These are phyloP conservation scores for Gadopsis marmoratus DNA, from an alignment of 2,797 vertebrate species.

Conservation along the genomic window DNA sequence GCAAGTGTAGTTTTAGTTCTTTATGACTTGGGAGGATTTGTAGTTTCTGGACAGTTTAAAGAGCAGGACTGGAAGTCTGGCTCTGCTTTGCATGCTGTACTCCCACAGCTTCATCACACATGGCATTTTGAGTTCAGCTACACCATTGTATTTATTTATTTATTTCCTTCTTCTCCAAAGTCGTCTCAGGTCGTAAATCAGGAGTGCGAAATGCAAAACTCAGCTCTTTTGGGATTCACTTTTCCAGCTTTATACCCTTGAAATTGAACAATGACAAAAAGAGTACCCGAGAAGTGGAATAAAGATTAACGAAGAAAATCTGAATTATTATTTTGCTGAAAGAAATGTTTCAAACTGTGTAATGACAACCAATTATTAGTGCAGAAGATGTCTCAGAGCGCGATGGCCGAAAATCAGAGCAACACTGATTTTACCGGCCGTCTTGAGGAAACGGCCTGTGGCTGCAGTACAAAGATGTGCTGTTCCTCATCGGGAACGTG, in stretches of 20 bases:
- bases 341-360: background rate
- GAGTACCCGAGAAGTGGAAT: background rate
- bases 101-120: constrained; percentile 35
- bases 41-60: constrained; percentile 28
- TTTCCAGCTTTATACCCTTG: background rate
- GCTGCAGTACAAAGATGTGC: background rate
- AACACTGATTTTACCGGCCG: no score
- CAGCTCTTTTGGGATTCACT: constrained; percentile 28
- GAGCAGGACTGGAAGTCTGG: constrained; percentile 11
- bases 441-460: background rate
- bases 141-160: background rate
- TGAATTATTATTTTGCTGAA: background rate
- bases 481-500: no score
- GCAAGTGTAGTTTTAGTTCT: constrained; percentile 13
- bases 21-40: constrained; percentile 5
- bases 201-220: constrained; percentile 22
- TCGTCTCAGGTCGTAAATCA: constrained; percentile 40
- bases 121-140: constrained; percentile 49
- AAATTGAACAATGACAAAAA: background rate
- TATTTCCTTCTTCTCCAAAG: background rate
- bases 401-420: no score
- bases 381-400: no score
- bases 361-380: no score
- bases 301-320: background rate
- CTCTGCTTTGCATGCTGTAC: background rate